Percentiles rank a stretch among this genome's conserved stretches.
Conservation (phyloP, 2,113 vertebrate genomes). For the Petrocephalus microphthalmus region DNA sequence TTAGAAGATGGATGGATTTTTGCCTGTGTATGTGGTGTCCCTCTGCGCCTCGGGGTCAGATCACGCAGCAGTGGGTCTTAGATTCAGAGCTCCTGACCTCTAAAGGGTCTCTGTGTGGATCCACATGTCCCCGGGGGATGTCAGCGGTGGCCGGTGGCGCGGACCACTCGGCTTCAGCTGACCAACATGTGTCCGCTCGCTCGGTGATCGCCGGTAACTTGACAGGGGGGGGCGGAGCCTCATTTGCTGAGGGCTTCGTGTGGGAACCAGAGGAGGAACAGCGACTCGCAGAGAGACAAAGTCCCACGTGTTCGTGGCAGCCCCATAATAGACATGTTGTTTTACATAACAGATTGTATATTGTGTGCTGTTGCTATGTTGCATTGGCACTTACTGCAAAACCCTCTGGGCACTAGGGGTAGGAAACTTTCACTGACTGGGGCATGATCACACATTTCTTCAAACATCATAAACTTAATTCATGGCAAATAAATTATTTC, state of each 20-base stretch:
- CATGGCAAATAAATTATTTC: too few species aligned
- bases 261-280: neutral
- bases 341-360: constrained; percentile 59
- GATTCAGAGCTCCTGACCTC: neutral
- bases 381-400: too few species aligned
- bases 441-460: too few species aligned
- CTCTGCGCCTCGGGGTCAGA: neutral
- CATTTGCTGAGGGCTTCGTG: neutral
- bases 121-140: neutral
- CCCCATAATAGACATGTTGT: constrained; percentile 50
- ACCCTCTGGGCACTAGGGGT: too few species aligned
- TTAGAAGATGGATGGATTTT: neutral
- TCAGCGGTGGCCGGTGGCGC: neutral
- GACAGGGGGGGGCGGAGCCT: neutral
- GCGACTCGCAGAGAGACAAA: neutral
- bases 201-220: neutral
- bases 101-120: neutral
- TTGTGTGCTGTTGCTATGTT: constrained; percentile 64
- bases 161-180: neutral
- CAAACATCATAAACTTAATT: too few species aligned
- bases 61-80: neutral
- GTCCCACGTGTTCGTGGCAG: constrained; percentile 46
- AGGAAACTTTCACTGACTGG: too few species aligned
- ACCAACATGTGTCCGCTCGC: neutral
- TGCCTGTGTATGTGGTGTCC: neutral